Base-by-base conservation (phyloP, 2,113 vertebrate species). In the Nematolebias whitei region DNA sequence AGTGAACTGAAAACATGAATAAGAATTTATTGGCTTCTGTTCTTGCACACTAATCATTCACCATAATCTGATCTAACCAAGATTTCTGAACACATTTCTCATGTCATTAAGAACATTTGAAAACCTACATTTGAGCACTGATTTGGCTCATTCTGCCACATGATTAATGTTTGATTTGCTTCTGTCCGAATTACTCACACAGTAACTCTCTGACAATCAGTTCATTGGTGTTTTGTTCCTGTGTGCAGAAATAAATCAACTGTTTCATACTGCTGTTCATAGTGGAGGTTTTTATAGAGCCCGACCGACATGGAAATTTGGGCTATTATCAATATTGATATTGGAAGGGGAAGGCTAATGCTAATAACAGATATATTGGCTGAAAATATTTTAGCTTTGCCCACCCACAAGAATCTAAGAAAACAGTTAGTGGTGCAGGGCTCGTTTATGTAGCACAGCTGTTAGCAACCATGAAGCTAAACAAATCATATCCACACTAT, bases 1-100 rank as follows among this genome's bases (percentile, higher is more conserved):
- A 78, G 44, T 82, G 78, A 80, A 22, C 59, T n/a, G 22, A 68
- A 18, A 54, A 81, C 74, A 60, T 89, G 63, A n/a, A n/a, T n/a
- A n/a, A n/a, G n/a, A n/a, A n/a, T n/a, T 66, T 73, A 90, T 80
- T 54, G 14, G 54, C 9, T 63, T 59, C 40, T 41, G 10, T 60
- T 9, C 8, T 14, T 24, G 11, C 59, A 45, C 5, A 51, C 59
- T 50, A 47, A 77, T 72, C 52, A 50, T 59, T 23, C 22, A 60
- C 52, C 54, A 5, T 11, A 73, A 59, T 71, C 24, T 15, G 0
- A 44, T 58, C 49, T 58, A 59, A 61, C 56, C 67, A 12, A 57
- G 62, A 55, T 59, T 9, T 22, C 15, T 72, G 45, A 35, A 63
- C 72, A 60, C 32, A 0, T 44, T 29, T 23, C n/a, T 24, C 13